Evolutionary conservation across 2,797 vertebrate species (phyloP), one percentile per base, ranked within the genome.

Genomic region (Orestias chungarensis): DNA sequence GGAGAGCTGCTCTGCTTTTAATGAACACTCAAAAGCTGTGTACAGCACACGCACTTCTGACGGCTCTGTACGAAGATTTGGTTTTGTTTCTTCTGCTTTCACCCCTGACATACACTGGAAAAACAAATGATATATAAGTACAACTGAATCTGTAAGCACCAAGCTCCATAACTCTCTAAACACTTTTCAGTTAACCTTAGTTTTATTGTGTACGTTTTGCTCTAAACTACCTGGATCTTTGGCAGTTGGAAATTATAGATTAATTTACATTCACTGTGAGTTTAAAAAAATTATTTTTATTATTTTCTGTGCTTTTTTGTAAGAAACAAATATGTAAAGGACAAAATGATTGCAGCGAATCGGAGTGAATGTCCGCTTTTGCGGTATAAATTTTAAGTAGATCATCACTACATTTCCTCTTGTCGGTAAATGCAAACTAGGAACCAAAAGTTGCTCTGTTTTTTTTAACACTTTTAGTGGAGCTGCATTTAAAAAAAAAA

Each of bases 241-340:
- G 7, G 29, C n/a, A n/a, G n/a, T n/a, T n/a, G n/a, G n/a, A n/a
- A n/a, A n/a, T n/a, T n/a, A n/a, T n/a, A n/a, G 46, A 83, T 82
- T 66, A 0, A 43, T 82, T 83, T 81, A n/a, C 78, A 29, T 75
- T 83, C 71, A 79, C 73, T 87, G 84, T 90, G 86, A 85, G 81
- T 83, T 91, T 83, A 62, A 79, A 71, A 7, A 27, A 76, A 68
- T 46, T 78, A 71, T 70, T 86, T 73, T 33, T 72, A 61, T 68
- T 0, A 81, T 91, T 92, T 84, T 91, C 85, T 88, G 93, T 94
- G 95, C 94, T 93, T 95, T 95, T 94, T 87, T 82, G 74, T 89
- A 84, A 88, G 83, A 78, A 87, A 77, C 20, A 76, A 87, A 89
- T 72, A 74, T 85, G 73, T 87, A 81, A 71, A 80, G 73, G 85